Percentiles rank a stretch among this genome's conserved stretches.
phyloP scores from a whole-genome alignment of 1,140 invertebrate species.

The Belonocnema kinseyi region DNA sequence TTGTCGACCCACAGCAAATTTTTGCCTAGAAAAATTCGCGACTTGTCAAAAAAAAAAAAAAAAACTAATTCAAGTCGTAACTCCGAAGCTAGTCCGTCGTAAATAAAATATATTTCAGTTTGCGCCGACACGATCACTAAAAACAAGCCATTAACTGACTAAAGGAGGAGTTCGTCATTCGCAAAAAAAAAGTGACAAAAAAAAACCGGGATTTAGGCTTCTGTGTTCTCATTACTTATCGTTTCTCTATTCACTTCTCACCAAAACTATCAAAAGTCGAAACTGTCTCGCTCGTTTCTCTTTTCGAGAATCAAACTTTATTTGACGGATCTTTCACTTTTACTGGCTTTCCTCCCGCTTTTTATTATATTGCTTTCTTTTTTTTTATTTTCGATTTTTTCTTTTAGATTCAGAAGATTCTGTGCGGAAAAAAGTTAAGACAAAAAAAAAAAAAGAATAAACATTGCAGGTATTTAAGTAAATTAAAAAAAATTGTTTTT shows the following conservation, averaged over 20 bases:
- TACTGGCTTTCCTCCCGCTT: not conserved
- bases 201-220: conserved; percentile 11
- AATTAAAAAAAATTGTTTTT: too few species aligned
- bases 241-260: not conserved
- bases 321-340: not conserved
- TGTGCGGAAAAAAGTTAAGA: too few species aligned
- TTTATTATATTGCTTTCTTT: not conserved
- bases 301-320: not conserved
- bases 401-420: too few species aligned
- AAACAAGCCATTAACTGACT: conserved; percentile 46
- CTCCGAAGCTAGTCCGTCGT: conserved; percentile 66
- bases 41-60: conserved; percentile 55
- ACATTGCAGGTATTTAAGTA: too few species aligned
- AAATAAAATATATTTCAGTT: conserved; percentile 62
- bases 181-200: not conserved
- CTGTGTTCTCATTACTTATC: conserved; percentile 22
- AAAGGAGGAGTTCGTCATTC: conserved; percentile 36
- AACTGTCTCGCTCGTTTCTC: conserved; percentile 27
- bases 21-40: conserved; percentile 52
- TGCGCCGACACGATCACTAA: conserved; percentile 52
- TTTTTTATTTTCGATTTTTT: not conserved
- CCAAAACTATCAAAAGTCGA: not conserved
- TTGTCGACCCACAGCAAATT: conserved; percentile 47
- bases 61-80: conserved; percentile 57
- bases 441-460: too few species aligned